A percentile compares a stretch with the other conserved stretches of the same genome.
These are phyloP conservation scores for Muscicapa adusta DNA, from an alignment of 2,113 vertebrate genomes.

Conservation along the genomic window DNA sequence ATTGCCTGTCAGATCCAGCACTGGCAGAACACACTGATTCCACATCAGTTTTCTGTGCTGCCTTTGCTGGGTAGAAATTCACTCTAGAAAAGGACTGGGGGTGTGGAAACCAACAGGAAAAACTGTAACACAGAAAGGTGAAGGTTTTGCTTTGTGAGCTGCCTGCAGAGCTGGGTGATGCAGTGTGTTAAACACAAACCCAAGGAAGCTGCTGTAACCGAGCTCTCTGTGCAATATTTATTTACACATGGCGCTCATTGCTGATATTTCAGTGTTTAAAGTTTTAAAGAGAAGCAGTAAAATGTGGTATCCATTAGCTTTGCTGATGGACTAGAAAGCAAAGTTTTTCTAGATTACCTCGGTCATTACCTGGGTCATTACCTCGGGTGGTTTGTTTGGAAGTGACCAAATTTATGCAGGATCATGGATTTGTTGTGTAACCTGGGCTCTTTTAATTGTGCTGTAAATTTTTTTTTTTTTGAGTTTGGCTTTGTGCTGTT, in stretches of 20 bases:
- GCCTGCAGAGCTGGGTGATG: not conserved
- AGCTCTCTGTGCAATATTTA: not conserved
- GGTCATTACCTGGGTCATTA: not conserved
- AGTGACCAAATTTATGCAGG: not conserved
- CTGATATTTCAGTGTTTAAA: not conserved
- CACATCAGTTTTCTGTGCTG: fast-evolving
- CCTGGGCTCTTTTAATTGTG: not conserved
- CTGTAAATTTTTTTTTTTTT: not conserved
- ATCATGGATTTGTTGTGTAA: not conserved
- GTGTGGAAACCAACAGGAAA: not conserved
- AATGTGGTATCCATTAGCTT: not conserved
- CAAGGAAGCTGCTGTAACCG: not conserved
- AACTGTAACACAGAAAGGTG: not conserved
- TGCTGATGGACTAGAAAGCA: not conserved
- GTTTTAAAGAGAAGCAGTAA: not conserved
- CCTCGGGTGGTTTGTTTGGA: not conserved
- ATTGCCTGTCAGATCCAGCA: not conserved
- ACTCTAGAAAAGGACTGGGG: not conserved
- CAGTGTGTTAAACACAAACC: not conserved
- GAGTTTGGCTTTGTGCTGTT: not conserved
- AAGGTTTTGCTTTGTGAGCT: not conserved
- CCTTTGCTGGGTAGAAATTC: not conserved
- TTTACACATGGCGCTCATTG: not conserved
- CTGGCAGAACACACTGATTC: not conserved
- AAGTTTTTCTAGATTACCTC: not conserved